A percentile compares a stretch with the other conserved stretches of the same genome.
These are phyloP conservation scores for Oreohelix idahoensis DNA, from an alignment of 1,140 invertebrate genomes.

Conservation along the genomic window DNA sequence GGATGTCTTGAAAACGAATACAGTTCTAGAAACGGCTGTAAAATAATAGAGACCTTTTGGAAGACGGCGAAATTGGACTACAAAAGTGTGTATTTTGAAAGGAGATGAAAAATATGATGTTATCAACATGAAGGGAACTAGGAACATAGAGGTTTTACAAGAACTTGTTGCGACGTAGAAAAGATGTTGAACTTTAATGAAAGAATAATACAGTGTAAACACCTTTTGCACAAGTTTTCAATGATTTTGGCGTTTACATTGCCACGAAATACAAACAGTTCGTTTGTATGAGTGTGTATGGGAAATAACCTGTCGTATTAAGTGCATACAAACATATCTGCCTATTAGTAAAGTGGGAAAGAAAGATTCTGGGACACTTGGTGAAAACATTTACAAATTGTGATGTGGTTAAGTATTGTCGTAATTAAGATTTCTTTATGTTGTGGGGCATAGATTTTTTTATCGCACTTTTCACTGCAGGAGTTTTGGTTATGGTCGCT, in stretches of 20 bases:
- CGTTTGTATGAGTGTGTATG: not conserved
- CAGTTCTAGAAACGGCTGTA: not conserved
- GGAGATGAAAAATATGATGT: not conserved
- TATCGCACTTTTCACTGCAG: too few species aligned
- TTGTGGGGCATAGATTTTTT: too few species aligned
- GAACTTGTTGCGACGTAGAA: not conserved
- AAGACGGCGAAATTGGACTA: not conserved
- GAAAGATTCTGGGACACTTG: too few species aligned
- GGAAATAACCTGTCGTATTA: not conserved
- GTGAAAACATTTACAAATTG: too few species aligned
- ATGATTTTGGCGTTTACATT: not conserved
- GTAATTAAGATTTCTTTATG: too few species aligned
- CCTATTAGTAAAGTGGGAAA: not conserved
- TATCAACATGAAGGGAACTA: not conserved
- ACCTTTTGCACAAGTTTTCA: not conserved
- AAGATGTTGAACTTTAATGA: conserved; percentile 6
- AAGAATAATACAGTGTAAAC: not conserved
- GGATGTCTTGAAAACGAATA: not conserved
- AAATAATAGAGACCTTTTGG: not conserved
- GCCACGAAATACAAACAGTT: not conserved
- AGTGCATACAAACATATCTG: not conserved
- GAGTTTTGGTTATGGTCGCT: too few species aligned
- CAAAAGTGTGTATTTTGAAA: not conserved
- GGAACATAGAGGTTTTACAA: not conserved
- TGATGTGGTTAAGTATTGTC: too few species aligned